These are phyloP conservation scores for Andrena marginata DNA, from an alignment of 2,888 invertebrate genomes.

Conservation along the genomic window DNA sequence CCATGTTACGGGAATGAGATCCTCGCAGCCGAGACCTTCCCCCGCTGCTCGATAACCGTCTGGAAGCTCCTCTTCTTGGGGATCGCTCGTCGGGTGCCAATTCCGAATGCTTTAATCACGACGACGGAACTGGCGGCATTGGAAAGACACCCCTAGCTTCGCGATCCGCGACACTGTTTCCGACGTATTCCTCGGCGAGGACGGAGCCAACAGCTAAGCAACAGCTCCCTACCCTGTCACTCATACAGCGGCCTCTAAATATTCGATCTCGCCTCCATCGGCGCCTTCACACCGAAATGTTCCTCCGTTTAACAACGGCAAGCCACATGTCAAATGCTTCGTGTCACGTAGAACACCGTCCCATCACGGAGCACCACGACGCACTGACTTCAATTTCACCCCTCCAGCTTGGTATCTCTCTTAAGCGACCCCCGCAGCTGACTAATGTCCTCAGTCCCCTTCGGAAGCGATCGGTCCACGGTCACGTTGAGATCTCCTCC, in stretches of 20 bases:
- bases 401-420: not conserved
- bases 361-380: conserved; percentile 23
- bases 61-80: not conserved
- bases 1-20: conserved; percentile 75
- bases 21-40: not conserved
- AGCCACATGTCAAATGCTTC: not conserved
- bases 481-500: no score
- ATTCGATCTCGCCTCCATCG: not conserved
- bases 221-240: no score
- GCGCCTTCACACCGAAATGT: not conserved
- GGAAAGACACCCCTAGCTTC: no score
- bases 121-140: no score
- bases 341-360: not conserved
- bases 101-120: no score
- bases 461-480: not conserved
- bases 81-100: no score
- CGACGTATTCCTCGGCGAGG: not conserved
- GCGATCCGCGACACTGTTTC: not conserved
- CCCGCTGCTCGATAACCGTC: not conserved
- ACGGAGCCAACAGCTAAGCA: no score
- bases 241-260: no score
- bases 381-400: conserved; percentile 7
- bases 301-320: not conserved
- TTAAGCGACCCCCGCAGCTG: not conserved
- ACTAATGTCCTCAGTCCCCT: not conserved